Percentiles rank a stretch among this genome's conserved stretches.
These are phyloP conservation scores for Pagetopsis macropterus DNA, from an alignment of 2,797 vertebrate genomes.

Conservation along the genomic window DNA sequence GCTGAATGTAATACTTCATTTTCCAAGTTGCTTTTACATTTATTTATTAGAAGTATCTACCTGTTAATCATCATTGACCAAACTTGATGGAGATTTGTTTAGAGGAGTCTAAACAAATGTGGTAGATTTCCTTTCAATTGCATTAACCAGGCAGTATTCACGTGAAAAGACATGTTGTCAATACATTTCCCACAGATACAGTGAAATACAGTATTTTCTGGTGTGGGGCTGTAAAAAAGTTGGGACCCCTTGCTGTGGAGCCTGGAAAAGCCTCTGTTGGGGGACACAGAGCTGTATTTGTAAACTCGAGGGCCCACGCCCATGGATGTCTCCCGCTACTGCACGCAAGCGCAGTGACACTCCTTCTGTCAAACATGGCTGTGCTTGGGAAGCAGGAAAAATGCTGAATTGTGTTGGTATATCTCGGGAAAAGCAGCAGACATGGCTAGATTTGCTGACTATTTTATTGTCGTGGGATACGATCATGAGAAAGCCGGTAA, in stretches of 20 bases:
- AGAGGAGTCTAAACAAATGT: not conserved
- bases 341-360: constrained; percentile 90
- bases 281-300: constrained; percentile 62
- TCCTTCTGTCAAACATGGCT: constrained; percentile 96
- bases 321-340: constrained; percentile 71
- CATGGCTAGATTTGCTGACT: constrained; percentile 97
- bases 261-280: constrained; percentile 26
- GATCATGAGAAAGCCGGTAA: constrained; percentile 95
- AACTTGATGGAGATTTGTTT: not conserved
- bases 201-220: not conserved
- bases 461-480: constrained; percentile 96
- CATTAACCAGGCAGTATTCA: not conserved
- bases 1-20: not conserved
- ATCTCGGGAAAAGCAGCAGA: constrained; percentile 82
- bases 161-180: not conserved
- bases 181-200: not conserved
- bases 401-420: constrained; percentile 91
- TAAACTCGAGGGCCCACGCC: constrained; percentile 81
- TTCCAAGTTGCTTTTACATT: not conserved
- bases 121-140: not conserved
- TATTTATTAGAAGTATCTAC: not conserved
- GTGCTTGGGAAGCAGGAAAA: constrained; percentile 89
- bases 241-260: constrained; percentile 1
- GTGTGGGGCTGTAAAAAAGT: not conserved
- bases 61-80: not conserved